A percentile compares a stretch with the other conserved stretches of the same genome.
phyloP scores from a whole-genome alignment of 2,113 vertebrate genomes.

The Pogonocichla stellata region DNA sequence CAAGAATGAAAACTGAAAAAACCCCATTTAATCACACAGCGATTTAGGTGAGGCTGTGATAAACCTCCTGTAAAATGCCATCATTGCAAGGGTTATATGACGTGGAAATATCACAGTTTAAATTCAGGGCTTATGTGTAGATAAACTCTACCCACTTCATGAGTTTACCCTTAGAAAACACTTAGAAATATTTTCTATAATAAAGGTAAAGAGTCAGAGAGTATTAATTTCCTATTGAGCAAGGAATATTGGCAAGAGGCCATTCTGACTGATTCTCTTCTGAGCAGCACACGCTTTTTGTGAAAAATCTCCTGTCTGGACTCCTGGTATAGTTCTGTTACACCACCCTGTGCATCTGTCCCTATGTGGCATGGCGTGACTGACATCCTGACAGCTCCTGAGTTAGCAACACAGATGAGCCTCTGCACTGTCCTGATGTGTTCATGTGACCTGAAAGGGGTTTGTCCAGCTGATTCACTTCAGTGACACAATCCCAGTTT shows the following conservation, averaged over 20 bases:
- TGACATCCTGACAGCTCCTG: not conserved
- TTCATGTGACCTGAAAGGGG: not conserved
- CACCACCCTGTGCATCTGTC: not conserved
- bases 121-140: not conserved
- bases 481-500: not conserved
- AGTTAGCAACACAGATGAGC: not conserved
- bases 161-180: not conserved
- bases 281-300: not conserved
- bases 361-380: rapidly evolving
- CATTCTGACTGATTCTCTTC: not conserved
- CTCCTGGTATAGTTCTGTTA: not conserved
- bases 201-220: not conserved
- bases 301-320: not conserved
- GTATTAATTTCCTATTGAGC: not conserved
- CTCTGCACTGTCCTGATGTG: not conserved
- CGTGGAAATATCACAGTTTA: not conserved
- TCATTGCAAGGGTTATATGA: not conserved
- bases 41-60: not conserved
- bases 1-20: not conserved
- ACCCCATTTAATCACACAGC: not conserved
- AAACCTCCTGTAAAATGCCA: not conserved
- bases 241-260: not conserved
- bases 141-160: not conserved
- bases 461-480: not conserved
- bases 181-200: not conserved